A percentile compares a stretch with the other conserved stretches of the same genome.
These are phyloP conservation scores for Phlogophora meticulosa DNA, from an alignment of 2,888 invertebrate genomes.

Conservation along the genomic window DNA sequence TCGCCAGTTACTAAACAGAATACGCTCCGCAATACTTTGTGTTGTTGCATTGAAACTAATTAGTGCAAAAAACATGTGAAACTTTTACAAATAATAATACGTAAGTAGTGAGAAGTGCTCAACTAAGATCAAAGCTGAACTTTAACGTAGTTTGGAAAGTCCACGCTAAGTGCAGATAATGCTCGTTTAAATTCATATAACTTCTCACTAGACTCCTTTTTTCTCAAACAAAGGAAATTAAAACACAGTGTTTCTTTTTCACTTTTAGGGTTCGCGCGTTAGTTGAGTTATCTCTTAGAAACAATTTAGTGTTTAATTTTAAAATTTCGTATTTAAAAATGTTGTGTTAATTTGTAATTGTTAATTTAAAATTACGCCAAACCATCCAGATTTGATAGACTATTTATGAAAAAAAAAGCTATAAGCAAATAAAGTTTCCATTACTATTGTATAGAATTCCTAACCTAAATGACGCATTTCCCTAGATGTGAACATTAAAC, in stretches of 20 bases:
- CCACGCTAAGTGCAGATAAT: slow-evolving; percentile 38
- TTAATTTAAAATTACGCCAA: too few species aligned
- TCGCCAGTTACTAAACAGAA: too few species aligned
- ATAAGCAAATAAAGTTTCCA: too few species aligned
- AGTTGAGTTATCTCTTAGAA: too few species aligned
- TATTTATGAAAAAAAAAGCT: too few species aligned
- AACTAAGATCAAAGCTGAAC: slow-evolving; percentile 26
- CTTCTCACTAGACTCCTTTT: slow-evolving; percentile 32
- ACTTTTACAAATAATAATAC: slow-evolving; percentile 34
- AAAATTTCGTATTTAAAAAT: too few species aligned
- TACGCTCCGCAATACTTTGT: not conserved
- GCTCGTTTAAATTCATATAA: slow-evolving; percentile 57
- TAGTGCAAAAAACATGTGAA: slow-evolving; percentile 5
- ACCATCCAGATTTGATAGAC: too few species aligned
- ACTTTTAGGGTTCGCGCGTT: not conserved
- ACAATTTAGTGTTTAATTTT: too few species aligned
- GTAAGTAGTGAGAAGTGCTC: slow-evolving; percentile 30
- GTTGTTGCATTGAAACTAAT: slow-evolving; percentile 13
- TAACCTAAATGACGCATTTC: too few species aligned
- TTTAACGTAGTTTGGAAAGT: slow-evolving; percentile 26
- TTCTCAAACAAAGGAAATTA: slow-evolving; percentile 2
- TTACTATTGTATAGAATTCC: not conserved
- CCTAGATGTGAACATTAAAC: too few species aligned
- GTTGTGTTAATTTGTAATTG: too few species aligned
- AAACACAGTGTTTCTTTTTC: not conserved